Conservation (phyloP, 2,797 vertebrate species). For the Syngnathus acus region DNA sequence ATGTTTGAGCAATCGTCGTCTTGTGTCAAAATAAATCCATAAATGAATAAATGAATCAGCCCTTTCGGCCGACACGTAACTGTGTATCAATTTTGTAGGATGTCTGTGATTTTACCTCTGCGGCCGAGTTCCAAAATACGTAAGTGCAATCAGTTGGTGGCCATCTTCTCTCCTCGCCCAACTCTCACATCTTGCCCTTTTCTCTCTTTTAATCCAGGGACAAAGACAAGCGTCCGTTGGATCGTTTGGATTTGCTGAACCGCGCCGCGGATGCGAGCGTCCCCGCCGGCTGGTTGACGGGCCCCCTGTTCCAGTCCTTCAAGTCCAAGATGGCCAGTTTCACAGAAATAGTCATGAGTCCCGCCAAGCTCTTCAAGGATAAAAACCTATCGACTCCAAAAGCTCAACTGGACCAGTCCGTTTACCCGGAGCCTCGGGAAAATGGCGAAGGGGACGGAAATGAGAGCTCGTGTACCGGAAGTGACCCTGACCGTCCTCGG, state of each 20-base stretch:
- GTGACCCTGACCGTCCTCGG: conserved; percentile 20
- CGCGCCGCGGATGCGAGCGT: not conserved
- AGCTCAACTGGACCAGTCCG: not conserved
- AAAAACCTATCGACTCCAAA: conserved; percentile 20
- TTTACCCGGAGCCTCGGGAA: conserved; percentile 11
- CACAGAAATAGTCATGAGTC: conserved; percentile 80
- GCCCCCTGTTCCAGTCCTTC: conserved; percentile 78
- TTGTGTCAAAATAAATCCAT: not conserved
- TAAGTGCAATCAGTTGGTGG: conserved; percentile 30
- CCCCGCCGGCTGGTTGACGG: conserved; percentile 75
- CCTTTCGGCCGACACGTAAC: too few relatives aligned
- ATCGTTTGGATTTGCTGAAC: conserved; percentile 7
- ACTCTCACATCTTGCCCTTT: not conserved
- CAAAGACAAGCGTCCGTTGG: conserved; percentile 31
- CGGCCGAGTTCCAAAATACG: conserved; percentile 30
- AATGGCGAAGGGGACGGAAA: not conserved
- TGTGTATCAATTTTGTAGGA: conserved; percentile 35
- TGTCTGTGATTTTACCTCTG: conserved; percentile 19
- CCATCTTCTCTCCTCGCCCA: not conserved
- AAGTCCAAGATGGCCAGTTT: conserved; percentile 86
- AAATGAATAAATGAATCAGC: not conserved
- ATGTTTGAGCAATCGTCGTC: not conserved
- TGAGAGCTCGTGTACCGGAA: not conserved
- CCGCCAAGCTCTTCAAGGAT: conserved; percentile 66
- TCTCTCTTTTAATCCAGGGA: not conserved